phyloP scores from a whole-genome alignment of 2,113 vertebrate genomes.

The Ramphastos sulfuratus region DNA sequence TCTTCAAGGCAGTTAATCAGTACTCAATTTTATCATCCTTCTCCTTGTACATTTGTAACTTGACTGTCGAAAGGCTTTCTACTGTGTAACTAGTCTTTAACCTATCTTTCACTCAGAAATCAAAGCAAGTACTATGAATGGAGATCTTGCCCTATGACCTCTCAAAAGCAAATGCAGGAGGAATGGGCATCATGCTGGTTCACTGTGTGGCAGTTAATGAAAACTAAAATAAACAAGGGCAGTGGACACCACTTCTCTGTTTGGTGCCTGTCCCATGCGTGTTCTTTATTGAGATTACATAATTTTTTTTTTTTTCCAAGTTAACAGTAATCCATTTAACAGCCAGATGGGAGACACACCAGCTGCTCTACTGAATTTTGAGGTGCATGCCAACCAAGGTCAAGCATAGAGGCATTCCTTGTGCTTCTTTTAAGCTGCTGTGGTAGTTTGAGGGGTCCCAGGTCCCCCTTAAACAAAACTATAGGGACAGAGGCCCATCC shows the following conservation, averaged over 20 bases:
- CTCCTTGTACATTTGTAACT: not conserved
- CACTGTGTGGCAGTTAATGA: not conserved
- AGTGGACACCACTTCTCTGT: not conserved
- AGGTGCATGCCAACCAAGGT: not conserved
- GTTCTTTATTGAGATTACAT: not conserved
- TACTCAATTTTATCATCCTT: not conserved
- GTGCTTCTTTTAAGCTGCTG: not conserved
- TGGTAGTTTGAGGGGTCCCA: too few relatives aligned
- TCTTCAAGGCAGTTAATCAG: not conserved
- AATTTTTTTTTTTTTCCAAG: not conserved
- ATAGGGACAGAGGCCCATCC: too few relatives aligned
- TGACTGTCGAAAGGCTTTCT: not conserved
- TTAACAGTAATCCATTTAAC: not conserved
- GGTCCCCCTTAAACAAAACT: too few relatives aligned
- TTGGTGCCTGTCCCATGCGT: rapidly evolving
- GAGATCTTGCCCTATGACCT: not conserved
- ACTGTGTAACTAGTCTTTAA: not conserved
- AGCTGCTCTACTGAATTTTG: not conserved
- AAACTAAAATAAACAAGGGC: not conserved
- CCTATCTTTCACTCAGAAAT: not conserved
- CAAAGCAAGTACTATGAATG: not conserved
- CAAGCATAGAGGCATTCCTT: not conserved
- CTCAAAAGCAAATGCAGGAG: not conserved
- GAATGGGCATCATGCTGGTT: not conserved
- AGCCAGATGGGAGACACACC: not conserved